Conservation (phyloP, 2,113 vertebrate species). For the Platysteira castanea region DNA sequence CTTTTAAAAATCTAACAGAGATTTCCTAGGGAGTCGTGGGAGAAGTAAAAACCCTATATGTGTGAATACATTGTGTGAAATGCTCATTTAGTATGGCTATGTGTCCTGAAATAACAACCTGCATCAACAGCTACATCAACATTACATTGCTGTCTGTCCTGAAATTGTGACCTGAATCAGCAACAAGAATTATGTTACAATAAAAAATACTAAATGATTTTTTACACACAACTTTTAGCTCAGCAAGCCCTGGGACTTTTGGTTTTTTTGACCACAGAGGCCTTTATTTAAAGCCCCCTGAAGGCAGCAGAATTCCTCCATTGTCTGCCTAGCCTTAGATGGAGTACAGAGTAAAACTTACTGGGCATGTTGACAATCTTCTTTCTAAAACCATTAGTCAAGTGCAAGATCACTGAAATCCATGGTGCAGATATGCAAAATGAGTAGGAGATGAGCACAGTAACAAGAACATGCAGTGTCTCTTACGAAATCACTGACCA, state of each 20-base stretch:
- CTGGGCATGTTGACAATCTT: not conserved
- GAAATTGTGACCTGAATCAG: not conserved
- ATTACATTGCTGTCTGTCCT: not conserved
- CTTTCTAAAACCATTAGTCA: not conserved
- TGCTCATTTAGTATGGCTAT: not conserved
- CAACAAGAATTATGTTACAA: not conserved
- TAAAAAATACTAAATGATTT: not conserved
- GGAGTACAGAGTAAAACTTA: not conserved
- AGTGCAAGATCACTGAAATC: not conserved
- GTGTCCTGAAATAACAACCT: not conserved
- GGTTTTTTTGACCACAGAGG: not conserved
- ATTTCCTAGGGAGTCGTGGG: not conserved
- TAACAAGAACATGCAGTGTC: not conserved
- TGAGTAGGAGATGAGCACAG: not conserved
- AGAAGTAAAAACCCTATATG: not conserved
- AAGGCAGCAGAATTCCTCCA: not conserved
- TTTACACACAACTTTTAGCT: not conserved
- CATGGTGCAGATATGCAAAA: not conserved
- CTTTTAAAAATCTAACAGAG: not conserved
- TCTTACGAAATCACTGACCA: not conserved
- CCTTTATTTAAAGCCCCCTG: not conserved
- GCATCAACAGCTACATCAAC: not conserved
- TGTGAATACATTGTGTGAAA: rapidly evolving
- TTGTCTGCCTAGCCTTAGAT: not conserved
- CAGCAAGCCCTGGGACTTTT: not conserved